Evolutionary conservation across 1,140 invertebrate species (phyloP).

Genomic region (Ridgeia piscesae): DNA sequence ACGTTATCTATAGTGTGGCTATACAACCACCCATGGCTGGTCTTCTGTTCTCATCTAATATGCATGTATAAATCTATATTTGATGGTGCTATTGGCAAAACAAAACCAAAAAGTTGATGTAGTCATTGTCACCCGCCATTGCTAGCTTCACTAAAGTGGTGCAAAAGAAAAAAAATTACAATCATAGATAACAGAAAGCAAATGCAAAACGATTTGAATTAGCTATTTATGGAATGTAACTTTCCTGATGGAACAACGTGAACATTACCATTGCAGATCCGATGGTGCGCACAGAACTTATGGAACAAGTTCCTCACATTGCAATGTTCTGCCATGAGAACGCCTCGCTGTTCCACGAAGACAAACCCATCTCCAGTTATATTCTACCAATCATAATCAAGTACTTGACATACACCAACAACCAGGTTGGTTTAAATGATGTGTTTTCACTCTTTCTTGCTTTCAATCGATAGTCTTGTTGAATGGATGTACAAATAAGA

Average conservation of each 20-base stretch:
- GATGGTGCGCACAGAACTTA: constrained; percentile 64
- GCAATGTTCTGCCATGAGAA: constrained; percentile 66
- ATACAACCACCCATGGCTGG: neutral
- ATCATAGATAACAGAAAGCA: neutral
- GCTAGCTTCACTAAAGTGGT: neutral
- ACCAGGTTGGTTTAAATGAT: constrained; percentile 59
- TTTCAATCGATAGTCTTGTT: neutral
- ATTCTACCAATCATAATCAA: constrained; percentile 67
- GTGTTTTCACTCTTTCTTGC: neutral
- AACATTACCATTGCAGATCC: constrained; percentile 57
- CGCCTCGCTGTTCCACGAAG: neutral
- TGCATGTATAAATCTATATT: no score
- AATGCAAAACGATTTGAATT: neutral
- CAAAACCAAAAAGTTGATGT: no score
- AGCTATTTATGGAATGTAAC: neutral
- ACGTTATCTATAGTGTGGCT: no score
- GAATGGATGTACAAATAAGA: neutral
- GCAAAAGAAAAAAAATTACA: no score
- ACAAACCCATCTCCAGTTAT: constrained; percentile 54
- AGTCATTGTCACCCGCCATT: neutral
- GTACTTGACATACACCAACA: constrained; percentile 65
- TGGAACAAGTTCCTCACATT: constrained; percentile 69
- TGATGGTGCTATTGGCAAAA: no score
- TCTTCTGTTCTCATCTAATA: neutral
- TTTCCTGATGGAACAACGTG: neutral